These are phyloP conservation scores for Glossosoma conforme DNA, from an alignment of 1,140 invertebrate genomes.

Conservation along the genomic window DNA sequence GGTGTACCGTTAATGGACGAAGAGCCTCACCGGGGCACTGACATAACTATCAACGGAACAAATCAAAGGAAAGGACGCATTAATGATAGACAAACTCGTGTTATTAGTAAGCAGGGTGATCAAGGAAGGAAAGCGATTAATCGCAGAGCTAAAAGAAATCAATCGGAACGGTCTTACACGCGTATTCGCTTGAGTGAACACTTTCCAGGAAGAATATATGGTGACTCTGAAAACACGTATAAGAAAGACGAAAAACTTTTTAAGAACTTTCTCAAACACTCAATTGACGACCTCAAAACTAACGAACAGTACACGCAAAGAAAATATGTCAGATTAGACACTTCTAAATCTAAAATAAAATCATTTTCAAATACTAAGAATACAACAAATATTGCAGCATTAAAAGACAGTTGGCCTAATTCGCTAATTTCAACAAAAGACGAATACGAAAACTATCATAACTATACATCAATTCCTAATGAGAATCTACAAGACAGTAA, in stretches of 20 bases:
- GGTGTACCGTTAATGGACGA: no score
- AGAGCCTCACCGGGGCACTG: no score
- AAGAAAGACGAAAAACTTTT: constrained; percentile 8
- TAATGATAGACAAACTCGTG: no score
- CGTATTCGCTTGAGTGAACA: background rate
- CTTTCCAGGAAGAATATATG: constrained; percentile 1
- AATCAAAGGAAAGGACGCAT: no score
- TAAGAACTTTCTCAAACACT: constrained; percentile 8
- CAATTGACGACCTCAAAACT: constrained; percentile 8
- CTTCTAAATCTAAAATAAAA: background rate
- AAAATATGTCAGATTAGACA: background rate
- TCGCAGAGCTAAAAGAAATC: constrained; percentile 17
- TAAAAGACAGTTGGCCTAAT: constrained; percentile 2
- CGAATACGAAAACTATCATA: constrained; percentile 11
- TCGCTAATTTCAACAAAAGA: background rate
- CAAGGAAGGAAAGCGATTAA: constrained; percentile 19
- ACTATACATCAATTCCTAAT: constrained; percentile 6
- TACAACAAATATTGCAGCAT: background rate
- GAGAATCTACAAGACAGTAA: background rate
- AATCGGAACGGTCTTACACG: constrained; percentile 1
- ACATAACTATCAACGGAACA: no score
- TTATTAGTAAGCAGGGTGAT: background rate
- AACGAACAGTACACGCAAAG: background rate
- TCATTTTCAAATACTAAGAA: background rate
- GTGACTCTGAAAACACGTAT: background rate